Conservation (phyloP, 2,797 vertebrate genomes). For the Garrulus glandarius region DNA sequence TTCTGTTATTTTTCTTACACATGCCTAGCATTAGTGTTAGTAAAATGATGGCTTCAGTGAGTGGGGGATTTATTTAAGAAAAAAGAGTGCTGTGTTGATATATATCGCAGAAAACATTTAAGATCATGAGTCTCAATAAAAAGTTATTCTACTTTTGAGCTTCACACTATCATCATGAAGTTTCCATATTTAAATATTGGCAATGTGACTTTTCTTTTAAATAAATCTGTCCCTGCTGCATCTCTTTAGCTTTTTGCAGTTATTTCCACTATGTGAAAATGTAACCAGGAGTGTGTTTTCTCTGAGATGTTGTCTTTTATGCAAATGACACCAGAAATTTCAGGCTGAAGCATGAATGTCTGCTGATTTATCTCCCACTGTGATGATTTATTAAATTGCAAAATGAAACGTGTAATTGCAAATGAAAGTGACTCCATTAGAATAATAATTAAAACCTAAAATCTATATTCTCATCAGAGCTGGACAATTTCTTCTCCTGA, state of each 20-base stretch:
- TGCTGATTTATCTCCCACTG: conserved; percentile 36
- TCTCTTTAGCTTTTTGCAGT: background rate
- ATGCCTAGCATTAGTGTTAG: conserved; percentile 29
- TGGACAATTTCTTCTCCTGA: background rate
- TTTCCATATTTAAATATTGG: background rate
- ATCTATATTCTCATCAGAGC: background rate
- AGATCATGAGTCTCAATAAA: conserved; percentile 12
- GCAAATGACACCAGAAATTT: conserved; percentile 51
- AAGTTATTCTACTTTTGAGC: conserved; percentile 6
- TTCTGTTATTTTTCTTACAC: conserved; percentile 47
- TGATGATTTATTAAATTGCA: conserved; percentile 24
- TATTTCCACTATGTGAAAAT: background rate
- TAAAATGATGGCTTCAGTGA: conserved; percentile 33
- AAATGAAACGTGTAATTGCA: conserved; percentile 52
- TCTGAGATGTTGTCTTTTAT: background rate
- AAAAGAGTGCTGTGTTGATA: background rate
- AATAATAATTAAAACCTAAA: conserved; percentile 63
- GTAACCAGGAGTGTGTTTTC: background rate
- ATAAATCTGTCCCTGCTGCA: background rate
- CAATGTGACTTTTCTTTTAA: background rate
- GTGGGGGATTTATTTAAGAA: background rate
- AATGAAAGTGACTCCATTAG: conserved; percentile 48
- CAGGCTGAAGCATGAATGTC: background rate
- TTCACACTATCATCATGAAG: background rate
- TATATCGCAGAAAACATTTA: conserved; percentile 32